A percentile compares a stretch with the other conserved stretches of the same genome.
Conservation (phyloP, 2,888 invertebrate genomes). For the Macrophya alboannulata region DNA sequence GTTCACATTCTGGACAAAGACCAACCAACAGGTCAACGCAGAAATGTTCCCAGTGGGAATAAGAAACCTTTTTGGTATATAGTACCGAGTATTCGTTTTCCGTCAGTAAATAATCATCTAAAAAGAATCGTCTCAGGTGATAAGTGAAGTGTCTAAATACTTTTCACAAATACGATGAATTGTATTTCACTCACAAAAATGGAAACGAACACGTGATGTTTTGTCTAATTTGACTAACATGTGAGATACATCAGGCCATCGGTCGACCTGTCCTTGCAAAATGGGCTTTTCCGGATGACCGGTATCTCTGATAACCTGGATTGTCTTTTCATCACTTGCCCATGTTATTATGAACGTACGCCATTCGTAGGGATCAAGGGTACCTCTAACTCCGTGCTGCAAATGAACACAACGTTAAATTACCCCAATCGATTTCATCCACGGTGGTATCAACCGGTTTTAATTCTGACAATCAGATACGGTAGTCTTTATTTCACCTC, state of each 20-base stretch:
- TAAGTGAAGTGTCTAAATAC: neutral
- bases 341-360: slow-evolving; percentile 10
- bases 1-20: slow-evolving; percentile 65
- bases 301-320: neutral
- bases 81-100: slow-evolving; percentile 56
- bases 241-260: slow-evolving; percentile 26
- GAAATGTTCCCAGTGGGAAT: slow-evolving; percentile 36
- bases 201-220: slow-evolving; percentile 63
- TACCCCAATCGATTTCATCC: neutral
- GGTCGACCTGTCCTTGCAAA: neutral
- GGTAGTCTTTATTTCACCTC: neutral
- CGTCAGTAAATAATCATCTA: slow-evolving; percentile 65
- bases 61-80: slow-evolving; percentile 58
- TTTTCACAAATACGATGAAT: neutral
- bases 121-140: neutral
- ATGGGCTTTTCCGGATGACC: slow-evolving; percentile 43
- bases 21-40: slow-evolving; percentile 67
- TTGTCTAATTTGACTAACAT: slow-evolving; percentile 59
- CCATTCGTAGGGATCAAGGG: neutral
- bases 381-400: slow-evolving; percentile 56
- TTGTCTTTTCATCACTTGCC: neutral
- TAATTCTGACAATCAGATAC: neutral
- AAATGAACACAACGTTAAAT: neutral
- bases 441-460: neutral
- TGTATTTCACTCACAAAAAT: slow-evolving; percentile 64